Evolutionary conservation across 2,113 vertebrate genomes (phyloP).

Genomic region (Forbesichthys papilliferus): DNA sequence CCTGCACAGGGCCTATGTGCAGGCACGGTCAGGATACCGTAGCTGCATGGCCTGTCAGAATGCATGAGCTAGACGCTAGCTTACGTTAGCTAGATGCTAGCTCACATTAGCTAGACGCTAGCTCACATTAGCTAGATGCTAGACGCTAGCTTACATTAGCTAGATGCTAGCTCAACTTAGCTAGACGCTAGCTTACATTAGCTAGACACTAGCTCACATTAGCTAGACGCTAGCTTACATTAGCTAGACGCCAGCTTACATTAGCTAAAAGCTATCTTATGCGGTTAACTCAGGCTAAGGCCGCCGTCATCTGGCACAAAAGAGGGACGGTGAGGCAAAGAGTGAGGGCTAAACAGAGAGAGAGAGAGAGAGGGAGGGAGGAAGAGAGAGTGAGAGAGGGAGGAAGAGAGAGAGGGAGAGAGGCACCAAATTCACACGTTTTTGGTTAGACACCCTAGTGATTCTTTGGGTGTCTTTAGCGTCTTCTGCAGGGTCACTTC

Average conservation of each 20-base stretch:
- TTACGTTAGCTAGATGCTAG: too few species aligned
- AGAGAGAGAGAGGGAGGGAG: not conserved
- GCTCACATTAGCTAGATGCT: not conserved
- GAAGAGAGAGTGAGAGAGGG: not conserved
- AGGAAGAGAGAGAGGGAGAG: not conserved
- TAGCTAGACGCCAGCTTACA: too few species aligned
- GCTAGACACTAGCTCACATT: too few species aligned
- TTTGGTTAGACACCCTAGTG: slow-evolving; percentile 31
- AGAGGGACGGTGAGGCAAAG: not conserved
- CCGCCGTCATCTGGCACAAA: slow-evolving; percentile 42
- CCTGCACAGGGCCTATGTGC: slow-evolving; percentile 22
- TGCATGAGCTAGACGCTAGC: too few species aligned
- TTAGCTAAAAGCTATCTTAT: too few species aligned
- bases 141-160: too few species aligned
- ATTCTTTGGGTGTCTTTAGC: slow-evolving; percentile 10
- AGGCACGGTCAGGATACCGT: slow-evolving; percentile 48
- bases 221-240: too few species aligned
- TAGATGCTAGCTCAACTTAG: too few species aligned
- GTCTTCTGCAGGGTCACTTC: not conserved
- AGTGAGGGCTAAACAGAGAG: slow-evolving; percentile 11
- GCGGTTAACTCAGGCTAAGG: slow-evolving; percentile 55
- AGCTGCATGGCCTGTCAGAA: slow-evolving; percentile 60
- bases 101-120: slow-evolving; percentile 46
- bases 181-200: too few species aligned
- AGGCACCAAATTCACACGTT: slow-evolving; percentile 18